Evolutionary conservation across 1,140 invertebrate genomes (phyloP), one percentile per base, ranked within the genome.

Genomic region (Leptinotarsa defecta): DNA sequence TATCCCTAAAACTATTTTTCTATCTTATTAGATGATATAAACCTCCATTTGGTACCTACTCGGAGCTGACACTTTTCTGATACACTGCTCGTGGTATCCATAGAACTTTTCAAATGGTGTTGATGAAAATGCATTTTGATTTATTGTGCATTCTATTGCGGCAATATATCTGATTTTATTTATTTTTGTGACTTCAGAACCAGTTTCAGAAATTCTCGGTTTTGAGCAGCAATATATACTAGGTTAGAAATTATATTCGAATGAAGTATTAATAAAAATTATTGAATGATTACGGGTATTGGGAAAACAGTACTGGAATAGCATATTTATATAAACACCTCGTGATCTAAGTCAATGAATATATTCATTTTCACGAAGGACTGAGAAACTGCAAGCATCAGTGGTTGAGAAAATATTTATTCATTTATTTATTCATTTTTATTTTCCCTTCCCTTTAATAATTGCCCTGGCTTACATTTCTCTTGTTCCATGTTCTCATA

Each of bases 401-500:
- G 52, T 17, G n/a, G 15, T 17, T 17, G 15, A 15, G 52, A 57
- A 57, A 57, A 17, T 57, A 57, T 57, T 57, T 19, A 57, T 57
- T 57, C n/a, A 57, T 57, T 57, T 57, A 57, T 57, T 19, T 57
- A 57, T 57, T 57, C 52, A 57, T 57, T 57, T 57, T 57, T 57
- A 57, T 15, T 57, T 57, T 57, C 52, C 52, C 52, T 57, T 19
- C n/a, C 52, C 52, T 19, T 19, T 57, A 19, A 57, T 57, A 57
- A 57, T n/a, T 15, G n/a, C 13, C 52, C 52, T 57, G 52, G 52
- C 52, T 57, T 57, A 57, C 52, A 57, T 57, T 57, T 57, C 52
- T 57, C 52, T 57, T 57, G 52, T 57, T 57, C 52, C 52, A 57
- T 57, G 52, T 57, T 57, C n/a, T 57, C 52, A 57, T 57, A 57